Conservation (phyloP, 2,888 invertebrate genomes). For the Baccha elongata region DNA sequence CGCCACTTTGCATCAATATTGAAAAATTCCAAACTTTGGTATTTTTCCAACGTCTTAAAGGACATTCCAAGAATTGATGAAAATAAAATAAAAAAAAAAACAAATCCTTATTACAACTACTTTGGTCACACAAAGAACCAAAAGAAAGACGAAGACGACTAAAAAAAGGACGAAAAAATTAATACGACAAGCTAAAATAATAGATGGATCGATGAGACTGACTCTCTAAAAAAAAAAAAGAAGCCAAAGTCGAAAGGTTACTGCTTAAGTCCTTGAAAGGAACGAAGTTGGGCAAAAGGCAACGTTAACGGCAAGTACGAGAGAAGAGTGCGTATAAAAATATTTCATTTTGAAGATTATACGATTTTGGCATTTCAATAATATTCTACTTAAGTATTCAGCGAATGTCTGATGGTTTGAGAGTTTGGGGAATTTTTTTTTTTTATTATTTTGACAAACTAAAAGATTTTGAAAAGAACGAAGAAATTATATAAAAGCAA, state of each 20-base stretch:
- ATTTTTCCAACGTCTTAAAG: slow-evolving; percentile 62
- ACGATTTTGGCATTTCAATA: slow-evolving; percentile 73
- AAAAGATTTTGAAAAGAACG: slow-evolving; percentile 28
- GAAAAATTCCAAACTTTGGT: slow-evolving; percentile 69
- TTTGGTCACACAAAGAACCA: slow-evolving; percentile 55
- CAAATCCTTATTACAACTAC: slow-evolving; percentile 59
- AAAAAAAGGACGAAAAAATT: slow-evolving; percentile 32
- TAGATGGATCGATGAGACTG: slow-evolving; percentile 60
- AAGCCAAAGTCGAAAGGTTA: slow-evolving; percentile 51
- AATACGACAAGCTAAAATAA: slow-evolving; percentile 67
- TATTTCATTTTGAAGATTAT: slow-evolving; percentile 72
- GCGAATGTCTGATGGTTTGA: slow-evolving; percentile 51
- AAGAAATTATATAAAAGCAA: slow-evolving; percentile 54
- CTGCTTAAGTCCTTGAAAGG: slow-evolving; percentile 38
- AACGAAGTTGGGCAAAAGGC: not conserved
- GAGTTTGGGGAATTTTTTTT: not conserved
- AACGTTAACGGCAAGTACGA: not conserved
- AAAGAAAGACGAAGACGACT: slow-evolving; percentile 14
- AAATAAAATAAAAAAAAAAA: slow-evolving; percentile 22
- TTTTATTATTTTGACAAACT: slow-evolving; percentile 19
- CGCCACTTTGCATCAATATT: slow-evolving; percentile 68
- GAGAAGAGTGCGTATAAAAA: slow-evolving; percentile 50
- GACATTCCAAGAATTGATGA: slow-evolving; percentile 36
- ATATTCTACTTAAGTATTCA: slow-evolving; percentile 72
- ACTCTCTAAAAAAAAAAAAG: slow-evolving; percentile 21